phyloP scores from a whole-genome alignment of 2,113 vertebrate genomes.

The Anthoscopus minutus region DNA sequence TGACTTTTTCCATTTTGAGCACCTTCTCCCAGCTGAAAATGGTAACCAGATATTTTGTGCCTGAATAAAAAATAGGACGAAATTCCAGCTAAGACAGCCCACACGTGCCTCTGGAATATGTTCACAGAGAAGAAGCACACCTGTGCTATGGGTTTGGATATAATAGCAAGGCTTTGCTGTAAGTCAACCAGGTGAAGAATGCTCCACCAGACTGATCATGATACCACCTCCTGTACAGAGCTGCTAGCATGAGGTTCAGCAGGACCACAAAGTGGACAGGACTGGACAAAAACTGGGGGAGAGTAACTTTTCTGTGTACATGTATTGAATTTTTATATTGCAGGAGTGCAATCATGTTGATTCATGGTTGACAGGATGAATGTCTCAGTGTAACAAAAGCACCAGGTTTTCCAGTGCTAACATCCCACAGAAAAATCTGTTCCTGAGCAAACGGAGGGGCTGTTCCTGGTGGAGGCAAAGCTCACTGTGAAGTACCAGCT shows the following conservation, averaged over 20 bases:
- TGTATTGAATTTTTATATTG: neutral
- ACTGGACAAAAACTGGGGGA: neutral
- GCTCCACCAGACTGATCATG: accelerated
- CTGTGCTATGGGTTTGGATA: neutral
- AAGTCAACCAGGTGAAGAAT: neutral
- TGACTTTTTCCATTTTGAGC: neutral
- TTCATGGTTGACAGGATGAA: neutral
- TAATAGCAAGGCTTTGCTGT: neutral
- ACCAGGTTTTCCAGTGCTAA: neutral
- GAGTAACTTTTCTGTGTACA: neutral
- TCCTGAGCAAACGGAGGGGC: neutral
- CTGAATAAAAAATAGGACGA: neutral
- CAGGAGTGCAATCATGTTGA: neutral
- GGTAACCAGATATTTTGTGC: neutral
- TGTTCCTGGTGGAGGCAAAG: neutral
- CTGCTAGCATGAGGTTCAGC: neutral
- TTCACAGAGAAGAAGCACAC: neutral
- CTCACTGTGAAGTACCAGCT: neutral
- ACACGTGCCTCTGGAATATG: neutral
- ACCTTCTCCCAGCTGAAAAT: neutral
- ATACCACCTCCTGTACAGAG: neutral
- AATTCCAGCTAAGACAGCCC: neutral
- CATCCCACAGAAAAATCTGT: neutral
- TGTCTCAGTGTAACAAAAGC: neutral
- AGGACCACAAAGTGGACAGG: neutral